Evolutionary conservation across 2,888 invertebrate genomes (phyloP).

Genomic region (Oegoconia quadripuncta): DNA sequence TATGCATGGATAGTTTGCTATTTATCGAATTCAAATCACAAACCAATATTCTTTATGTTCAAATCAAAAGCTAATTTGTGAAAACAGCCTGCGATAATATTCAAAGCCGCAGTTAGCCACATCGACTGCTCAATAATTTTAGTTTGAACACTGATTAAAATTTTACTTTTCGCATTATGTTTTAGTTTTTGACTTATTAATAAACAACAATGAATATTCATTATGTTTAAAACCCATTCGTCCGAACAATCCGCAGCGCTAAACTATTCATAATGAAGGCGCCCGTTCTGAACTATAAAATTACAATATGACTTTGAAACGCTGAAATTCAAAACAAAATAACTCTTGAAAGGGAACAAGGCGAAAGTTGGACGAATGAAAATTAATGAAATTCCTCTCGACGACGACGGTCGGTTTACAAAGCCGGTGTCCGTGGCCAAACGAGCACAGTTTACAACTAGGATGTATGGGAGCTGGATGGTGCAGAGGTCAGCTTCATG

Average conservation of each 20-base stretch:
- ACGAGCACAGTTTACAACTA: constrained; percentile 5
- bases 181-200: constrained; percentile 5
- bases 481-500: background rate
- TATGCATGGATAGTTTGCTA: no score
- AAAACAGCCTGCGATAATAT: no score
- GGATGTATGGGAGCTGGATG: background rate
- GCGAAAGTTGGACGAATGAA: constrained; percentile 55
- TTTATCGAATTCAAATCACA: no score
- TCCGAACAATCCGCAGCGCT: constrained; percentile 16
- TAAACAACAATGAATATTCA: constrained; percentile 12
- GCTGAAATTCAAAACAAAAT: constrained; percentile 41
- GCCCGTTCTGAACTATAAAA: constrained; percentile 19
- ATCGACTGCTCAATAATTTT: no score
- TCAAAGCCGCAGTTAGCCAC: no score
- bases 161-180: no score
- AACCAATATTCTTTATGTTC: no score
- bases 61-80: no score
- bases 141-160: no score
- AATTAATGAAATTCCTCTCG: constrained; percentile 65
- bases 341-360: constrained; percentile 32
- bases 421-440: constrained; percentile 28
- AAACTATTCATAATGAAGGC: constrained; percentile 15
- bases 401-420: constrained; percentile 38
- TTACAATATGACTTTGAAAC: constrained; percentile 24
- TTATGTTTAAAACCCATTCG: constrained; percentile 11